A percentile compares a stretch with the other conserved stretches of the same genome.
Conservation (phyloP, 2,113 vertebrate species). For the Ailurus styani region DNA sequence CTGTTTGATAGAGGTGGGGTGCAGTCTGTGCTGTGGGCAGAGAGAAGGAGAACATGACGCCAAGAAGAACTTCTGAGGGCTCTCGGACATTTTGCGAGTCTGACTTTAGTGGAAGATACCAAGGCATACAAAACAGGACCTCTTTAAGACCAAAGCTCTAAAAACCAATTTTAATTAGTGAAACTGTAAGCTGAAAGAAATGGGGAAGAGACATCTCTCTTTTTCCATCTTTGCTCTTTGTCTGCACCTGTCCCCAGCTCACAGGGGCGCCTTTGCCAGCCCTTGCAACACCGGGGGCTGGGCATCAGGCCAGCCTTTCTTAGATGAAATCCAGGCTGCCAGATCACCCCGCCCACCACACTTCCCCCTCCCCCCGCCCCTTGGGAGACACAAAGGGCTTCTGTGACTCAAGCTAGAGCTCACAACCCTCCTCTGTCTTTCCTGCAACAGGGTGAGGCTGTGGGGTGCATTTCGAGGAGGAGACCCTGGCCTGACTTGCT, state of each 20-base stretch:
- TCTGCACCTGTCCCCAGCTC: conserved; percentile 34
- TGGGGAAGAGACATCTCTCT: not conserved
- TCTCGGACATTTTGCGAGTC: not conserved
- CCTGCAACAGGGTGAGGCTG: not conserved
- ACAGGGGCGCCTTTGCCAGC: not conserved
- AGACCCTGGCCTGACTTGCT: not conserved
- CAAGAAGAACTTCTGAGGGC: not conserved
- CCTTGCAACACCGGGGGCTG: not conserved
- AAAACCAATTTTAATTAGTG: conserved; percentile 2
- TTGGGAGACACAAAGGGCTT: conserved; percentile 62
- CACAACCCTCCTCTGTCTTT: conserved; percentile 51
- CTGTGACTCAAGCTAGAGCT: conserved; percentile 44
- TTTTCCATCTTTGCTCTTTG: conserved; percentile 14
- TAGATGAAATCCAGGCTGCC: conserved; percentile 47
- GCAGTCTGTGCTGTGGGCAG: not conserved
- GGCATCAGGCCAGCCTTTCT: conserved; percentile 56
- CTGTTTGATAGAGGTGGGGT: not conserved
- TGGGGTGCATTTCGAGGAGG: not conserved
- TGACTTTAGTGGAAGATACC: not conserved
- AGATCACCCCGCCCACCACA: not conserved
- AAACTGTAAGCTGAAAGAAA: not conserved
- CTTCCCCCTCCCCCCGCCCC: not conserved
- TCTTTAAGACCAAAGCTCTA: not conserved
- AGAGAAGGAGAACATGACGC: not conserved
- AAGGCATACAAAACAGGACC: not conserved